Conservation (phyloP, 2,888 invertebrate genomes). For the Athripsodes cinereus region DNA sequence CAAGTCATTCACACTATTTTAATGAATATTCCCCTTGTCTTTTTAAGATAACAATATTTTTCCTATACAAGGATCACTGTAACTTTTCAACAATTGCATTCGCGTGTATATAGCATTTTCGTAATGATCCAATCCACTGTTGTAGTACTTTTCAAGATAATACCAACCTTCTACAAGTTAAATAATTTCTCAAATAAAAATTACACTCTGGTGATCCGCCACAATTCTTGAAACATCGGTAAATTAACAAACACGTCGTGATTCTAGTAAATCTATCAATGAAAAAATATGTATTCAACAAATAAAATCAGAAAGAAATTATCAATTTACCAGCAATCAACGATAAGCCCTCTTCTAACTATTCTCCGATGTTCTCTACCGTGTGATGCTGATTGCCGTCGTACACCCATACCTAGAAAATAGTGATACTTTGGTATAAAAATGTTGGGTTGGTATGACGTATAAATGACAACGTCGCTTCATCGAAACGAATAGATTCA, state of each 20-base stretch:
- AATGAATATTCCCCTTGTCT: no score
- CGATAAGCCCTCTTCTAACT: not conserved
- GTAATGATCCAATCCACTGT: conserved; percentile 13
- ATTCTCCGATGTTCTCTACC: not conserved
- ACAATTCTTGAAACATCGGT: not conserved
- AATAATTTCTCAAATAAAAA: not conserved
- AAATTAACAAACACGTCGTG: not conserved
- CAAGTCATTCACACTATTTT: not conserved
- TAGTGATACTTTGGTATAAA: no score
- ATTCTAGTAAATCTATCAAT: not conserved
- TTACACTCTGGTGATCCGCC: not conserved
- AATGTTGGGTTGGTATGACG: not conserved
- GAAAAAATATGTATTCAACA: not conserved
- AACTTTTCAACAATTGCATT: conserved; percentile 23
- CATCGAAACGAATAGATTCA: not conserved
- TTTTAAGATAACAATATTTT: not conserved
- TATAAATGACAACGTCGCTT: not conserved
- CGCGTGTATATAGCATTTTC: conserved; percentile 21
- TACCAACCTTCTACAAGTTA: not conserved
- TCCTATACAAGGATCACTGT: not conserved
- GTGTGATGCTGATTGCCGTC: no score
- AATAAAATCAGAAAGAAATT: not conserved
- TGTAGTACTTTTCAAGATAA: not conserved
- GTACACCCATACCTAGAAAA: not conserved
- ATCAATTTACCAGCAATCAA: not conserved